phyloP scores from a whole-genome alignment of 2,797 vertebrate genomes.

The Agapornis canus region DNA sequence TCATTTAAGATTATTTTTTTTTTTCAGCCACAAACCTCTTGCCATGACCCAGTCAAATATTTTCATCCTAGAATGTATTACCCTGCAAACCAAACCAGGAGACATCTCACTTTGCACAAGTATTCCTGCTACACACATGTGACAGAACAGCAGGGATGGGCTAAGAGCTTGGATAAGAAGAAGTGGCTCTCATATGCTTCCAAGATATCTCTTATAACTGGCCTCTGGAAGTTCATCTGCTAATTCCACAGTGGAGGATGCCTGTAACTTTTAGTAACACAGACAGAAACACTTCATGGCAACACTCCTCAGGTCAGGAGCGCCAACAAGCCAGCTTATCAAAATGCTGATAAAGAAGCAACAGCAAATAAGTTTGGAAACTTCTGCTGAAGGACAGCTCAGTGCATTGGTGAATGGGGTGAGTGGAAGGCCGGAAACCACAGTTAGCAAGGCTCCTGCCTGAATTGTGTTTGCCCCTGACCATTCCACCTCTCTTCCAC shows the following conservation, averaged over 20 bases:
- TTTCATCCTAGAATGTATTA: neutral
- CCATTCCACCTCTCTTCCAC: neutral
- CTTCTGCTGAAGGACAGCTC: neutral
- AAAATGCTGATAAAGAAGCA: conserved; percentile 24
- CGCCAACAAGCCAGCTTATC: neutral
- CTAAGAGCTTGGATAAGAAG: conserved; percentile 2
- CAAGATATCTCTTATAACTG: conserved; percentile 33
- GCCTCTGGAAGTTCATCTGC: neutral
- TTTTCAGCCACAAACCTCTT: conserved; percentile 43
- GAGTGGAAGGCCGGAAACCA: neutral
- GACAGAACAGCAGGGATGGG: neutral
- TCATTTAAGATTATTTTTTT: conserved; percentile 16
- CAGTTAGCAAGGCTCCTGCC: neutral
- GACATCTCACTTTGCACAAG: neutral
- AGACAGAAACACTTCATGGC: neutral
- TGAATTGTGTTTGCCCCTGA: fast-evolving
- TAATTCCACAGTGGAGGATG: conserved; percentile 9
- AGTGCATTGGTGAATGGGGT: fast-evolving
- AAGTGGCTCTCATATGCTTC: conserved; percentile 46
- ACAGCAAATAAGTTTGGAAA: neutral
- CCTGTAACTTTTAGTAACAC: conserved; percentile 6
- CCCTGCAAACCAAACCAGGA: neutral
- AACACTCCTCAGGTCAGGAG: conserved; percentile 22
- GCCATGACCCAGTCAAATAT: neutral
- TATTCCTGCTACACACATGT: neutral